A percentile compares a stretch with the other conserved stretches of the same genome.
These are phyloP conservation scores for Caenorhabditis inopinata DNA, from an alignment of 1,140 invertebrate species.

Conservation along the genomic window DNA sequence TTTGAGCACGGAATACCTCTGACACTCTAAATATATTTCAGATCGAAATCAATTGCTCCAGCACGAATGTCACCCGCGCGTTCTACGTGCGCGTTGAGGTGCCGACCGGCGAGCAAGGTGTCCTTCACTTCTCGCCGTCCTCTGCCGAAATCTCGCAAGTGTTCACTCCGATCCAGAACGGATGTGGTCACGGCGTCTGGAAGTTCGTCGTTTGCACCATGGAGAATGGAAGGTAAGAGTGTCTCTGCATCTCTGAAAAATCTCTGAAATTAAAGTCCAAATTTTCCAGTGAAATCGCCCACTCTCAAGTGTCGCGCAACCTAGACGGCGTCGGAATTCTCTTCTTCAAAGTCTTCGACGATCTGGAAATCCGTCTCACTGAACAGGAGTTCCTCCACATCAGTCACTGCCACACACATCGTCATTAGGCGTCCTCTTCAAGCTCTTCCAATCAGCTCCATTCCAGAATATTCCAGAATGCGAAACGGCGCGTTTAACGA, in stretches of 20 bases:
- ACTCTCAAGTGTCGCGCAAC: conserved; percentile 8
- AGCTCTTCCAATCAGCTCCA: no score
- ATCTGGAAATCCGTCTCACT: conserved; percentile 21
- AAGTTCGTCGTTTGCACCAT: conserved; percentile 12
- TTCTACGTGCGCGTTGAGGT: neutral
- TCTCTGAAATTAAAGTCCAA: neutral
- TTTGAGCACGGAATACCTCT: no score
- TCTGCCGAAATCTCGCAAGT: neutral
- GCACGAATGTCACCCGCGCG: neutral
- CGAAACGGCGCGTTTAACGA: no score
- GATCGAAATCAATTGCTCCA: conserved; percentile 27
- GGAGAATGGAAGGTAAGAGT: conserved; percentile 13
- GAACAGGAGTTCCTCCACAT: conserved; percentile 25
- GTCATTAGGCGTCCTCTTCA: no score
- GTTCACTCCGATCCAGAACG: conserved; percentile 20
- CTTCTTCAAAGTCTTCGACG: conserved; percentile 1
- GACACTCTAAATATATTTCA: no score
- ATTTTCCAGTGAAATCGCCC: conserved; percentile 7
- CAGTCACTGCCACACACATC: neutral
- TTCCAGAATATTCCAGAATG: no score
- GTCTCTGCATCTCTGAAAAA: neutral
- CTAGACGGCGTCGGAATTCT: conserved; percentile 14
- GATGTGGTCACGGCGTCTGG: conserved; percentile 8
- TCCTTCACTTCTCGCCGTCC: conserved; percentile 15
- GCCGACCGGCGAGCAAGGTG: conserved; percentile 6